Base-by-base conservation (phyloP, 2,797 vertebrate genomes). In the Danio aesculapii region DNA sequence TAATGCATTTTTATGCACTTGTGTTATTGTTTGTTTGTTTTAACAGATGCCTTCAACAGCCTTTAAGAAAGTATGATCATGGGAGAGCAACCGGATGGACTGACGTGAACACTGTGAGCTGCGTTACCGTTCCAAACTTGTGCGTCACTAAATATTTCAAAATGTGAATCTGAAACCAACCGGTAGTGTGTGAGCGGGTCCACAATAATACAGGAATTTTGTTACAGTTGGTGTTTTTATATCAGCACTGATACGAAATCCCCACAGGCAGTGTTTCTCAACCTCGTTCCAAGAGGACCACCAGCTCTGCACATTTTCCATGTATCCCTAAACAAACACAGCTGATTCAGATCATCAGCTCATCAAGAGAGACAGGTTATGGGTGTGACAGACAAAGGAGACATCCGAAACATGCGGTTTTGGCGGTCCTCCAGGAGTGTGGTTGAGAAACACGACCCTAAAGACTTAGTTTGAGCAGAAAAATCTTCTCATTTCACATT, bases 61-160 rank as follows among this genome's bases (percentile, higher is more conserved):
- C 55, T 58, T 41, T 11, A 17, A 43, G 55, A 4, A 44, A 44
- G 16, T 44, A 21, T 7, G 53, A 17, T 12, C 30, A 72, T 11
- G 1, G 30, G 50, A 41, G 43, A 41, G 53, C 10, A 44, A 62
- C 30, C n/a, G 52, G n/a, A 55, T 67, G 19, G 67, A 71, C 72
- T 64, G 69, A 75, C 61, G 64, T 70, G 66, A 74, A 80, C 77
- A 83, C 81, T 85, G 84, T 83, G 84, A 81, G 63, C 72, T 78
- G 10, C 55, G 39, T 30, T 73, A 80, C 82, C 17, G 57, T 50
- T 69, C 6, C 3, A 41, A 41, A 71, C 30, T 0, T 80, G 39
- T 47, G 43, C 12, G 58, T 75, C 72, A 41, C 58, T 74, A 43
- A 78, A 67, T 63, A 78, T 83, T 83, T 83, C 66, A 79, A 73